A percentile compares a stretch with the other conserved stretches of the same genome.
phyloP scores from a whole-genome alignment of 1,140 invertebrate genomes.

The Drosophila bipectinata region DNA sequence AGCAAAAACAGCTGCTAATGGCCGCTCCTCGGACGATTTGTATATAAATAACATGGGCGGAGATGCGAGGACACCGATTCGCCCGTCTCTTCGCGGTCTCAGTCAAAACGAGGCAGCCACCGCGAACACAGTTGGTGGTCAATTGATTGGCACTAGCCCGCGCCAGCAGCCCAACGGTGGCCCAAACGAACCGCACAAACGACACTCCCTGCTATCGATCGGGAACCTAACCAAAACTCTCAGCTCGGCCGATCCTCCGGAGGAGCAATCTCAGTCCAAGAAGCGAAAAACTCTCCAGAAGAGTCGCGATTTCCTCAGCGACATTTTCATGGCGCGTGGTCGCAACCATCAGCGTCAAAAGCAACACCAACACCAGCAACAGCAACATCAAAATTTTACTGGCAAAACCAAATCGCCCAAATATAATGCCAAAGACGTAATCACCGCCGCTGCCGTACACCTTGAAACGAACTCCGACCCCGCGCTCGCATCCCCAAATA shows the following conservation, averaged over 20 bases:
- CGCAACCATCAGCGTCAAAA: constrained; percentile 78
- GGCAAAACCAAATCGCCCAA: constrained; percentile 45
- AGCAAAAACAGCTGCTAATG: constrained; percentile 81
- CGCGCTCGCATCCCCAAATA: constrained; percentile 75
- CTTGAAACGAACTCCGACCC: constrained; percentile 83
- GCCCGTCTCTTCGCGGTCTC: constrained; percentile 44
- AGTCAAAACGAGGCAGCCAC: constrained; percentile 78
- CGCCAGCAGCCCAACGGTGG: constrained; percentile 52
- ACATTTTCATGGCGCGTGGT: constrained; percentile 83
- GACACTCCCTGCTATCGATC: constrained; percentile 62
- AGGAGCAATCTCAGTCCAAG: not conserved
- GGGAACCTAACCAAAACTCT: constrained; percentile 8
- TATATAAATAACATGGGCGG: constrained; percentile 75
- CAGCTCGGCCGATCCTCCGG: not conserved
- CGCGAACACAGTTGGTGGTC: constrained; percentile 48
- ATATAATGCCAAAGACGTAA: constrained; percentile 63
- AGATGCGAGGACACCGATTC: constrained; percentile 42
- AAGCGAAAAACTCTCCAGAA: constrained; percentile 58
- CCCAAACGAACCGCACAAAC: constrained; percentile 50
- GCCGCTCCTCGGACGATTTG: constrained; percentile 69
- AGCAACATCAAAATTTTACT: constrained; percentile 12
- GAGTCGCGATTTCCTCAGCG: constrained; percentile 76
- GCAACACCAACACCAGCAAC: constrained; percentile 45
- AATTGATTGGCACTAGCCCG: constrained; percentile 59
- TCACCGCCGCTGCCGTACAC: constrained; percentile 63